phyloP scores from a whole-genome alignment of 2,888 invertebrate species.

The Callyntrura guangdongensis region DNA sequence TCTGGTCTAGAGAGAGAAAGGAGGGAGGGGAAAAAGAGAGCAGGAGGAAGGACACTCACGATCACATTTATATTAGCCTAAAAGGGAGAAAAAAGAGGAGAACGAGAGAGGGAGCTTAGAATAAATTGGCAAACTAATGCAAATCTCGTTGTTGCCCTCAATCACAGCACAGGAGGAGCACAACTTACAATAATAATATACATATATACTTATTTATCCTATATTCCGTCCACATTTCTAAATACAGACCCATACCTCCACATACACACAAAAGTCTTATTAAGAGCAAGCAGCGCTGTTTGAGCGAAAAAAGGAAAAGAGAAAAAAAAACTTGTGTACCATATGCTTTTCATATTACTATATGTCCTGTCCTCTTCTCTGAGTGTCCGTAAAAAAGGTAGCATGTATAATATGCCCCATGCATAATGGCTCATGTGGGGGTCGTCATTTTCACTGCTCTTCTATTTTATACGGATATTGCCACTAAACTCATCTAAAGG shows the following conservation, averaged over 20 bases:
- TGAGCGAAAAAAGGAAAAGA: conserved; percentile 9
- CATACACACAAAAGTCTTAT: background rate
- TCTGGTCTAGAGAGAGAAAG: background rate
- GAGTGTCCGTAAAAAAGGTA: conserved; percentile 43
- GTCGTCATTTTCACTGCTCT: conserved; percentile 79
- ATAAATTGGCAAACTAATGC: conserved; percentile 78
- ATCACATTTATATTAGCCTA: conserved; percentile 61
- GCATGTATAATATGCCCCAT: conserved; percentile 64
- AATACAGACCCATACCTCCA: background rate
- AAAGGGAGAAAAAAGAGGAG: conserved; percentile 57
- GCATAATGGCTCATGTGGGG: conserved; percentile 79
- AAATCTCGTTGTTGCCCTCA: conserved; percentile 77
- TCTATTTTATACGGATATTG: conserved; percentile 79
- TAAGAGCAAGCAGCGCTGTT: background rate
- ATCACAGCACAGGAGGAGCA: conserved; percentile 70
- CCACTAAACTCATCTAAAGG: conserved; percentile 79
- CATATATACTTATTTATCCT: background rate
- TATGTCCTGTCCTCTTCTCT: conserved; percentile 31
- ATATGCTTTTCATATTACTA: conserved; percentile 55
- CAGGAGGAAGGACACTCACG: conserved; percentile 64
- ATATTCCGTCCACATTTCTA: background rate
- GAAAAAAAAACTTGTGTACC: conserved; percentile 31
- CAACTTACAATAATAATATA: conserved; percentile 52
- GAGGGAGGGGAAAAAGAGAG: background rate
- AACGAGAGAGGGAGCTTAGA: conserved; percentile 53